Base-by-base conservation (phyloP, 2,113 vertebrate genomes). In the Puntigrus tetrazona region DNA sequence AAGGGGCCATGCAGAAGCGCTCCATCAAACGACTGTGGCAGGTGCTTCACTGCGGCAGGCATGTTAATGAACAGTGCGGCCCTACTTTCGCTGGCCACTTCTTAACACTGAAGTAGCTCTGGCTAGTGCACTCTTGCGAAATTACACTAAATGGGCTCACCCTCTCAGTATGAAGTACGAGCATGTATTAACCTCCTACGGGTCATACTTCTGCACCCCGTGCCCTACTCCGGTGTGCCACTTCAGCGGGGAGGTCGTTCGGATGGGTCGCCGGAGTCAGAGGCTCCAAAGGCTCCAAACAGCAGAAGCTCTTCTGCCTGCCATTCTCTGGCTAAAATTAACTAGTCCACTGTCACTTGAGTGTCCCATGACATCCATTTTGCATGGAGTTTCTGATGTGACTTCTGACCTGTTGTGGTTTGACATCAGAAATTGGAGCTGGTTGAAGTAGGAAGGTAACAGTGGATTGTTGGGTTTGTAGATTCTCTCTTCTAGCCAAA, bases 1-100 rank as follows among this genome's bases (percentile, higher is more conserved):
- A 31, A 55, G 61, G 75, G 59, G 85, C 84, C 61, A 75, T 83
- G 85, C 80, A 78, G 73, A 81, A 83, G 70, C 76, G 61, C 84
- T 90, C 78, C 85, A 87, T 90, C 86, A 88, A 85, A 82, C 20
- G 57, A 43, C 78, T 36, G 13, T 85, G 87, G 86, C 87, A 87
- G 82, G 81, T 85, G 81, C 79, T 86, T 82, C 52, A 80, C 75
- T 47, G 52, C 69, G 65, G 76, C 76, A 78, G 85, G 83, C 83
- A 86, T 88, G 83, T 84, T 88, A 88, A 90, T 87, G 85, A 88
- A 74, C 70, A 65, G 25, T 72, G 55, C 55, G 61, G 76, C 81
- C 70, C 84, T 78, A 41, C 81, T 85, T 78, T 47, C 69, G 16
- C 45, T 45, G n/a, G 43, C 36, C 81, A 83, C 84, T 77, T 87